Evolutionary conservation across 2,113 vertebrate species (phyloP).

Genomic region (Colossoma macropomum): DNA sequence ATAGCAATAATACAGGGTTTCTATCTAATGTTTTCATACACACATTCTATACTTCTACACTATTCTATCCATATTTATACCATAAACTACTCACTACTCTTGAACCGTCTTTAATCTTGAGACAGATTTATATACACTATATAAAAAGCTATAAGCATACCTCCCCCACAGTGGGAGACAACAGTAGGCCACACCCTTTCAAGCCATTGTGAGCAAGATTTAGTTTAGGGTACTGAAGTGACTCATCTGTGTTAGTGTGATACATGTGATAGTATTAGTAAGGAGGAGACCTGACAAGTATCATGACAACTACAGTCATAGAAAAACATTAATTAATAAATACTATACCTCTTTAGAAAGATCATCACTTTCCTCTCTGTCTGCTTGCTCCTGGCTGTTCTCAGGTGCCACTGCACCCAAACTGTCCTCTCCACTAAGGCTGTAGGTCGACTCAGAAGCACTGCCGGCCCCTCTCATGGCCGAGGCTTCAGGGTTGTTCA

Average conservation of each 20-base stretch:
- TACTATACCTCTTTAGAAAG: slow-evolving; percentile 94
- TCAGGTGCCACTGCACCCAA: slow-evolving; percentile 92
- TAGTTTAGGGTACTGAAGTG: not conserved
- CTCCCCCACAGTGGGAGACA: not conserved
- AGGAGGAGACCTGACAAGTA: not conserved
- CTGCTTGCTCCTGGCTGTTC: slow-evolving; percentile 79
- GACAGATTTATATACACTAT: not conserved
- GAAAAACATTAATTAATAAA: slow-evolving; percentile 19
- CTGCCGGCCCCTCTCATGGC: slow-evolving; percentile 85
- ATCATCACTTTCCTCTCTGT: slow-evolving; percentile 77
- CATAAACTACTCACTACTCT: not conserved
- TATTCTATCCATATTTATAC: not conserved
- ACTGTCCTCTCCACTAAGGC: slow-evolving; percentile 84
- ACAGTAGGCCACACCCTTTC: slow-evolving; percentile 42
- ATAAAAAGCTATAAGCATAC: not conserved
- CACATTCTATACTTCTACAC: not conserved
- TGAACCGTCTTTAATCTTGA: not conserved
- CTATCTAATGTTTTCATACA: not conserved
- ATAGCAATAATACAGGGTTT: not conserved
- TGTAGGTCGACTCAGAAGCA: slow-evolving; percentile 86
- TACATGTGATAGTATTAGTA: not conserved
- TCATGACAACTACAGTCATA: slow-evolving; percentile 17
- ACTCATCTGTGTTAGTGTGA: not conserved
- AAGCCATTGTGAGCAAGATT: slow-evolving; percentile 27
- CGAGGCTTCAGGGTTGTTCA: slow-evolving; percentile 81